Conservation (phyloP, 2,888 invertebrate genomes). For the Phytoseiulus persimilis region DNA sequence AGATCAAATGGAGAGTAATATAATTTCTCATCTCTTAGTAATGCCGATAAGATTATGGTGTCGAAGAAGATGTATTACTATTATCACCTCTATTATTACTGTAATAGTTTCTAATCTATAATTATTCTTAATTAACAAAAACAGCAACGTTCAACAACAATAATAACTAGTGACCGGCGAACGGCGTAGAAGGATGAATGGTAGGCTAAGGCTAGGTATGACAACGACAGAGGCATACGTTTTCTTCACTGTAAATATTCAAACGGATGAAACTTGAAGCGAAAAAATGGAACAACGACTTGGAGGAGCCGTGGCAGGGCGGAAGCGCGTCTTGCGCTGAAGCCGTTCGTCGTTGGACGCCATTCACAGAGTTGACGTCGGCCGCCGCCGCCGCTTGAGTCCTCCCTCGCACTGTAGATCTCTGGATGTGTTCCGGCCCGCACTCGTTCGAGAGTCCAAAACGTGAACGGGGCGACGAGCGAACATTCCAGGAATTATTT, state of each 20-base stretch:
- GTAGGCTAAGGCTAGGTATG: neutral
- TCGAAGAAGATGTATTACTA: neutral
- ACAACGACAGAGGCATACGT: neutral
- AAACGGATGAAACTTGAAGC: neutral
- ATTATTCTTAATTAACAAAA: neutral
- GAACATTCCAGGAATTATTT: neutral
- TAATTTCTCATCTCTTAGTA: slow-evolving; percentile 37
- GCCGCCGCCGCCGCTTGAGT: neutral
- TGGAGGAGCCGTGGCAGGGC: neutral
- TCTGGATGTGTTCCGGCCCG: neutral
- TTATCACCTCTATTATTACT: slow-evolving; percentile 20
- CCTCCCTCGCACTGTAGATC: neutral
- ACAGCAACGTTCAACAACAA: neutral
- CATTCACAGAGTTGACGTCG: neutral
- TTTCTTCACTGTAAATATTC: neutral
- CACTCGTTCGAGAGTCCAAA: neutral
- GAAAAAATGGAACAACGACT: neutral
- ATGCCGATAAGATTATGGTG: neutral
- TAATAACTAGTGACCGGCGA: neutral
- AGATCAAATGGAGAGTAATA: slow-evolving; percentile 25
- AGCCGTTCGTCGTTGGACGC: no score
- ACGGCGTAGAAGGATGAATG: neutral
- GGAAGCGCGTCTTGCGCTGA: neutral
- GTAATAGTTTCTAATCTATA: neutral
- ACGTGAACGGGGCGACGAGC: neutral